Evolutionary conservation across 2,797 vertebrate species (phyloP).

Genomic region (Coccyzus lansbergi): DNA sequence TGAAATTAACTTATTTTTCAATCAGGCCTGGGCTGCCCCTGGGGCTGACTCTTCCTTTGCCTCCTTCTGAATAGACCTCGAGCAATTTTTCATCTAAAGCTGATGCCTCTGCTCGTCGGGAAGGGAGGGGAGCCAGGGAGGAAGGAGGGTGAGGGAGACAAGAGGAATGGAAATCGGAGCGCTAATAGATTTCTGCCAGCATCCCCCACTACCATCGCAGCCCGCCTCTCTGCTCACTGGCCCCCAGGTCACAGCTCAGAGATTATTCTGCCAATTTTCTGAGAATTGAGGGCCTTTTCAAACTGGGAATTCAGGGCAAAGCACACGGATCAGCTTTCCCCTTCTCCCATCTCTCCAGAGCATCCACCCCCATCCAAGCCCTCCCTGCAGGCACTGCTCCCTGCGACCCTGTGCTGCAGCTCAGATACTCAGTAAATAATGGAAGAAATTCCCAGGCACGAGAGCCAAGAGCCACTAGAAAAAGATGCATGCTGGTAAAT

Average conservation of each 20-base stretch:
- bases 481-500: conserved; percentile 1
- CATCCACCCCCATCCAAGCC: not conserved
- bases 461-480: conserved; percentile 25
- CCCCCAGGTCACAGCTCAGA: conserved; percentile 37
- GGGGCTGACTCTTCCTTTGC: conserved; percentile 91
- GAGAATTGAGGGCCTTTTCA: conserved; percentile 50
- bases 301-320: conserved; percentile 49
- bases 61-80: conserved; percentile 86
- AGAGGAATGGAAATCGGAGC: conserved; percentile 69
- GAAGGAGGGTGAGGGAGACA: conserved; percentile 28
- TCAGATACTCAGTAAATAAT: conserved; percentile 45
- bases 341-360: not conserved
- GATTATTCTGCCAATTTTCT: conserved; percentile 61
- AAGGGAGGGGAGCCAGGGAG: conserved; percentile 32
- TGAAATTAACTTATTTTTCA: conserved; percentile 99
- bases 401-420: not conserved
- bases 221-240: not conserved
- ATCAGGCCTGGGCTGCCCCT: conserved; percentile 94
- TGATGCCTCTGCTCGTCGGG: conserved; percentile 75
- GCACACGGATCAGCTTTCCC: not conserved
- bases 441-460: conserved; percentile 17
- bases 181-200: conserved; percentile 65
- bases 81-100: conserved; percentile 93
- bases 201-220: not conserved
- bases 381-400: not conserved